Evolutionary conservation across 2,113 vertebrate genomes (phyloP), one percentile per base, ranked within the genome.

Genomic region (Grallaria varia): DNA sequence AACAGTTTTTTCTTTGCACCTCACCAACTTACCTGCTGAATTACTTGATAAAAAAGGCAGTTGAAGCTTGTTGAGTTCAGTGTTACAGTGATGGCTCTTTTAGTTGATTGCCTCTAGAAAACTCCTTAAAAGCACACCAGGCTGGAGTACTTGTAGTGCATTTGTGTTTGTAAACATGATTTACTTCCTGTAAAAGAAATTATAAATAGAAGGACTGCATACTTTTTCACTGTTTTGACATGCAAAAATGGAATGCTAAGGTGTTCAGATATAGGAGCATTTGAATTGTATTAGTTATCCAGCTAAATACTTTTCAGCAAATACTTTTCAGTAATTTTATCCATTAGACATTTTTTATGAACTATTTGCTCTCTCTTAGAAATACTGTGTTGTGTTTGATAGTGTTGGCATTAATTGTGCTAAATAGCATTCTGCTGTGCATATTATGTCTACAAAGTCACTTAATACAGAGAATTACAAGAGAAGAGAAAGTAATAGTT

Each of bases 1-100:
- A 84, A 62, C 44, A 40, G 50, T 55, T 97, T 90, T 96, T 93
- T 76, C 27, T 93, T 95, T 88, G 81, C 71, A 80, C 12, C 6
- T 94, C 84, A 93, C 49, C 96, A 96, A 81, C n/a, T 96, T 94
- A 47, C 37, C 53, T 93, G 66, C 67, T 84, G 75, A 92, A 81
- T 59, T 92, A 79, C 83, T 71, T 92, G 53, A 47, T 83, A 66
- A 77, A 91, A 91, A 90, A 87, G 91, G 28, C 56, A 87, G 42
- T 55, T 97, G 74, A 79, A 93, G 69, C 45, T 52, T 90, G 49
- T 42, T 87, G 77, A 93, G 30, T 74, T 85, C 56, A 68, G 10
- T 80, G 90, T 90, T 74, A 76, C 72, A 80, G 71, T 69, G 76
- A 47, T 81, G 93, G 40, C 66, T 95, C 73, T 95, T 85, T 95